These are phyloP conservation scores for Orthochromis malagaraziensis DNA, from an alignment of 2,113 vertebrate species.

Conservation along the genomic window DNA sequence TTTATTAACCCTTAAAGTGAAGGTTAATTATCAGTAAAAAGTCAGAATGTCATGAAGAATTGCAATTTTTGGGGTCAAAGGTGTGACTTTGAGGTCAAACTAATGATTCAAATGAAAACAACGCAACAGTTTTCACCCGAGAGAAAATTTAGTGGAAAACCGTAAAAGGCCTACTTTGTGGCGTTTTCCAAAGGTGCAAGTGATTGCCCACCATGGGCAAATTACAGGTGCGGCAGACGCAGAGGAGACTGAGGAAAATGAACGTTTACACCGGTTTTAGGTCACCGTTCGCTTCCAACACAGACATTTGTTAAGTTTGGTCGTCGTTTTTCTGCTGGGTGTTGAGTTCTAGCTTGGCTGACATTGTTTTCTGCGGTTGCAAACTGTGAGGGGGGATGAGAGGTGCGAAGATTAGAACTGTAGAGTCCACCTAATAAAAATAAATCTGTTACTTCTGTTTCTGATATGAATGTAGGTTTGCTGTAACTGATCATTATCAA, in stretches of 20 bases:
- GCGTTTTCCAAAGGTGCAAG: rapidly evolving
- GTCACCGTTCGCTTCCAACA: neutral
- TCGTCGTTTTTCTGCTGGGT: neutral
- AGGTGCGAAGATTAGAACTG: neutral
- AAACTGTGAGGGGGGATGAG: neutral
- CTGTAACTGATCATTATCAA: neutral
- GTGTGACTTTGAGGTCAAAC: neutral
- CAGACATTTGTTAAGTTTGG: neutral
- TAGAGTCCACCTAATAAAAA: neutral
- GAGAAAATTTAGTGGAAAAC: neutral
- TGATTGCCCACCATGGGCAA: neutral
- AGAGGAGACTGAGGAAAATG: neutral
- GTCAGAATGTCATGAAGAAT: neutral
- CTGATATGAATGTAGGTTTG: neutral
- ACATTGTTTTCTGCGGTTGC: neutral
- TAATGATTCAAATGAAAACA: rapidly evolving
- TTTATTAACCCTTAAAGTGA: neutral
- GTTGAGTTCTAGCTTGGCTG: neutral
- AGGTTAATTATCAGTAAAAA: neutral
- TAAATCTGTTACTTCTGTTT: neutral
- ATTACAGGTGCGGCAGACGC: neutral
- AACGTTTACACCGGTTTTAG: rapidly evolving
- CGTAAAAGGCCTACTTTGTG: rapidly evolving
- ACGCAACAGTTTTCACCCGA: neutral
- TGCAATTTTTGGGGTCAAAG: neutral